phyloP scores from a whole-genome alignment of 2,797 vertebrate genomes.

The Picus viridis region DNA sequence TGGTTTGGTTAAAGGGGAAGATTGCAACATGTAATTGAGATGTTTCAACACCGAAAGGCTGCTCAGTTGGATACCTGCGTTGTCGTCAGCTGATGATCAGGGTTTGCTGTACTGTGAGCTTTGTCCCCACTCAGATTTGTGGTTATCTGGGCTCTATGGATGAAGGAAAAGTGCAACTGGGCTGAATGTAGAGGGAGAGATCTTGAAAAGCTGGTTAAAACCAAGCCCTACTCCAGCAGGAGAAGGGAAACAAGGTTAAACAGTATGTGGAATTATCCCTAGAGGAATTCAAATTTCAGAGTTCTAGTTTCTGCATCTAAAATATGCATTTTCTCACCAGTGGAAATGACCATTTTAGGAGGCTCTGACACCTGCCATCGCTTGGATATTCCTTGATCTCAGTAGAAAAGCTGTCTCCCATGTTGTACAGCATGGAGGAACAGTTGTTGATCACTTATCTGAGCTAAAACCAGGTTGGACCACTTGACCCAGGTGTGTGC shows the following conservation, averaged over 20 bases:
- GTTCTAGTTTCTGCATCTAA: background rate
- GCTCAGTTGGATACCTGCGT: background rate
- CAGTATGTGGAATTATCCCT: fast-evolving
- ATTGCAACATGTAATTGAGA: background rate
- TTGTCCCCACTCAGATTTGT: background rate
- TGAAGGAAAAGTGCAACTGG: fast-evolving
- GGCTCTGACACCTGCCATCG: background rate
- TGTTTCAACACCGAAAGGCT: fast-evolving
- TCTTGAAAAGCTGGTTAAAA: background rate
- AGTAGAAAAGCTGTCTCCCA: background rate
- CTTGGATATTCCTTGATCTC: background rate
- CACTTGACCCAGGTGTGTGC: background rate
- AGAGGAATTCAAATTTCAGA: background rate
- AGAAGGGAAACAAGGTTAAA: background rate
- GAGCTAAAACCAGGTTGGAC: constrained; percentile 5
- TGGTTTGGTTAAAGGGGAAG: background rate
- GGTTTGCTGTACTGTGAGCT: background rate
- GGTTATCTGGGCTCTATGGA: background rate
- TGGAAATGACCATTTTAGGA: background rate
- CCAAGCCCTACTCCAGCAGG: fast-evolving
- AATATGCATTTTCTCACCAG: background rate
- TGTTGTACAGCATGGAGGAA: background rate
- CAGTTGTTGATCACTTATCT: background rate
- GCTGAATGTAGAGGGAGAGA: too few species aligned
- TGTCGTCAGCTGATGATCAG: fast-evolving